Evolutionary conservation across 2,113 vertebrate genomes (phyloP).

Genomic region (Menidia beryllina): DNA sequence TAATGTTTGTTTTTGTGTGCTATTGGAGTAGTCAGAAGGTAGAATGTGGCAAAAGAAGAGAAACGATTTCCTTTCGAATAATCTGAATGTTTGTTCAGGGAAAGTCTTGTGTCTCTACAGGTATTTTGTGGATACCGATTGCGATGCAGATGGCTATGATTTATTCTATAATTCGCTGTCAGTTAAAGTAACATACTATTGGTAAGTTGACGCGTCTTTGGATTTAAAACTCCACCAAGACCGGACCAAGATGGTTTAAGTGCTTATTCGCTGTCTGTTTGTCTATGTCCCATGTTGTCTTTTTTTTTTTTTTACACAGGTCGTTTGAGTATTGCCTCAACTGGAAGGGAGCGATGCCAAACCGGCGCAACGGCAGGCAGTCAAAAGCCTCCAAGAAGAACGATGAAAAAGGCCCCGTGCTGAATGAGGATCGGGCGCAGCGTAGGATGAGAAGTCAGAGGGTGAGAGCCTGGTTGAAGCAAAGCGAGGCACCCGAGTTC

Average conservation of each 20-base stretch:
- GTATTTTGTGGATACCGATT: background rate
- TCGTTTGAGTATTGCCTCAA: constrained; percentile 38
- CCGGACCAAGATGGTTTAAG: no score
- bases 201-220: constrained; percentile 16
- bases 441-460: background rate
- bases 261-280: no score
- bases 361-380: constrained; percentile 1
- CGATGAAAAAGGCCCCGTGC: background rate
- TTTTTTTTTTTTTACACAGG: no score
- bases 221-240: background rate
- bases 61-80: no score
- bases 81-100: no score
- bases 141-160: constrained; percentile 14
- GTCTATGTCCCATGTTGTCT: no score
- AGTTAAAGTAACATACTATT: constrained; percentile 45
- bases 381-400: constrained; percentile 6
- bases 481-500: accelerated
- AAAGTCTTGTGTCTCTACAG: background rate
- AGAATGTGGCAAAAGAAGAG: no score
- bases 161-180: background rate
- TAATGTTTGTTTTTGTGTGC: no score
- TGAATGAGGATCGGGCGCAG: background rate
- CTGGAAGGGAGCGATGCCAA: constrained; percentile 41
- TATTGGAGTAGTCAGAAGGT: no score
- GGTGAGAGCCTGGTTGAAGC: background rate